Evolutionary conservation across 2,797 vertebrate species (phyloP).

Genomic region (Scolopax bukidnonensis): DNA sequence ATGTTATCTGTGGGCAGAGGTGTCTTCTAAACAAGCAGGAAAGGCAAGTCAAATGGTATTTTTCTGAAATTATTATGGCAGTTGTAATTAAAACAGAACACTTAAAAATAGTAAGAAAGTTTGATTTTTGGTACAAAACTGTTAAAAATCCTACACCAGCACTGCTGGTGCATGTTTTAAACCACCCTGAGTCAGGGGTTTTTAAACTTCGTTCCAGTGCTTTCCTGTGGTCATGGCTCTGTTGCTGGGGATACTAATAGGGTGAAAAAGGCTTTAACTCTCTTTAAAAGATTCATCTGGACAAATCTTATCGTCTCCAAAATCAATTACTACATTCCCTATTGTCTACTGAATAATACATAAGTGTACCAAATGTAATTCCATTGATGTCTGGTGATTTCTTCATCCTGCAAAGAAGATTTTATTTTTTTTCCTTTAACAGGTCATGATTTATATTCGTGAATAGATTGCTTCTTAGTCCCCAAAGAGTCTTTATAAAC

Average conservation of each 20-base stretch:
- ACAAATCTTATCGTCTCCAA: constrained; percentile 14
- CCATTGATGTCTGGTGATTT: constrained; percentile 14
- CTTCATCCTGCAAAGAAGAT: background rate
- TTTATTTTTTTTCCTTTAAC: constrained; percentile 36
- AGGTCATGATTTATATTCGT: constrained; percentile 17
- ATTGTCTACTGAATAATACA: constrained; percentile 30
- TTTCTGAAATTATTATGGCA: background rate
- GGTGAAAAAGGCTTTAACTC: background rate
- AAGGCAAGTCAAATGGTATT: background rate
- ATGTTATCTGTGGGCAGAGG: background rate
- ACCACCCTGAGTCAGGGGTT: fast-evolving
- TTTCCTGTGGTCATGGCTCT: background rate
- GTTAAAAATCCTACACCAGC: background rate
- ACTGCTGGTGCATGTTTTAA: background rate
- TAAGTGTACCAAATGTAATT: constrained; percentile 24
- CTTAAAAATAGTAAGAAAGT: background rate
- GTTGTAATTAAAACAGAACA: background rate
- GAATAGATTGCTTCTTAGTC: constrained; percentile 22
- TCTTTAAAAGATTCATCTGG: background rate
- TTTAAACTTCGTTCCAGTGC: background rate
- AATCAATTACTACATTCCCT: constrained; percentile 20
- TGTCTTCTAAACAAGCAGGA: background rate
- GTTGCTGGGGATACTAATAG: background rate
- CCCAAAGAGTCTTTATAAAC: background rate
- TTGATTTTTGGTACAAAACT: background rate